Conservation (phyloP, 2,888 invertebrate species). For the Pyrochroa serraticornis region DNA sequence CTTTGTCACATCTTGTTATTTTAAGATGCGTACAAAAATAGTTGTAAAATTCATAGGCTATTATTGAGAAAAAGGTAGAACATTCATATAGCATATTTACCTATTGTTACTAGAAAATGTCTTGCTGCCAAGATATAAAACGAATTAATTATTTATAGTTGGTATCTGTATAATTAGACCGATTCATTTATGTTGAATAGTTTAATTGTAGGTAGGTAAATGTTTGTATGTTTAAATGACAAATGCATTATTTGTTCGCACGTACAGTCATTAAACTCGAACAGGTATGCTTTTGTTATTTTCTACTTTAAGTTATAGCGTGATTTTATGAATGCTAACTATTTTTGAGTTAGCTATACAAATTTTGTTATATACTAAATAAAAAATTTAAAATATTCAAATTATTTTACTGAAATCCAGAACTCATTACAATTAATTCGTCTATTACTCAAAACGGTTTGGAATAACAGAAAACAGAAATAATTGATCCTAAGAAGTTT, state of each 20-base stretch:
- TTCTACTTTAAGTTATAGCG: conserved; percentile 41
- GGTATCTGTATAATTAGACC: not conserved
- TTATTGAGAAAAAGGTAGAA: too few species aligned
- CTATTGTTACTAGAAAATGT: too few species aligned
- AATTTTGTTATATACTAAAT: conserved; percentile 17
- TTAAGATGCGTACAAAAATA: conserved; percentile 35
- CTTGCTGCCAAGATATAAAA: too few species aligned
- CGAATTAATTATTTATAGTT: not conserved
- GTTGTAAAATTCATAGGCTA: conserved; percentile 5
- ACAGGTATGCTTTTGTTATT: conserved; percentile 31
- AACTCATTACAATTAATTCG: too few species aligned
- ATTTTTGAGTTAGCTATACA: conserved; percentile 33
- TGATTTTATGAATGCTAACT: conserved; percentile 51
- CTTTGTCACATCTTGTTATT: conserved; percentile 34
- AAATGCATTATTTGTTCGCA: conserved; percentile 32
- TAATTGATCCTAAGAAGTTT: too few species aligned
- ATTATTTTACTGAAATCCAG: not conserved
- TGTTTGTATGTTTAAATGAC: conserved; percentile 42
- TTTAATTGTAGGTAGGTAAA: conserved; percentile 44
- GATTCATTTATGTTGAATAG: conserved; percentile 28
- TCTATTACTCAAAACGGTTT: too few species aligned
- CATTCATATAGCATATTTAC: too few species aligned
- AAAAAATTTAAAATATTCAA: too few species aligned
- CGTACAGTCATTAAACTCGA: not conserved
- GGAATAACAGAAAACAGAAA: too few species aligned